A percentile compares a stretch with the other conserved stretches of the same genome.
phyloP scores from a whole-genome alignment of 2,797 vertebrate species.

The Spea hammondii region DNA sequence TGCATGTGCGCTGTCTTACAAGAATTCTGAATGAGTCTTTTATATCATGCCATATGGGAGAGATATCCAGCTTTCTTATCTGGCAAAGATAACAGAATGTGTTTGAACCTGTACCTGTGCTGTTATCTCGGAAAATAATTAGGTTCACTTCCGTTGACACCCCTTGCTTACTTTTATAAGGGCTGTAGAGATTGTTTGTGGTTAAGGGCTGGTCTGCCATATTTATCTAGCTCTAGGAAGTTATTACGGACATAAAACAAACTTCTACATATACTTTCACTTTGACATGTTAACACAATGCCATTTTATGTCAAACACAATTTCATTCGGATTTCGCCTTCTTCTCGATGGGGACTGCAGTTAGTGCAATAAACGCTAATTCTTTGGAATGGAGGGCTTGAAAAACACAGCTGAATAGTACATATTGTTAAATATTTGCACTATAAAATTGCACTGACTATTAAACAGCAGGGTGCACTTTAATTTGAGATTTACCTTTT shows the following conservation, averaged over 20 bases:
- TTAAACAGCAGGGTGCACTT: constrained; percentile 46
- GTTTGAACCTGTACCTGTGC: constrained; percentile 36
- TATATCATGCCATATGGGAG: constrained; percentile 19
- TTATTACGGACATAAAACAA: constrained; percentile 28
- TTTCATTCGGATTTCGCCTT: constrained; percentile 30
- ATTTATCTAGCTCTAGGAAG: constrained; percentile 38
- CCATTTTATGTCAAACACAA: not conserved
- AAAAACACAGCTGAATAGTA: constrained; percentile 42
- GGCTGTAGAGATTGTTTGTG: constrained; percentile 28
- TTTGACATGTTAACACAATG: constrained; percentile 8
- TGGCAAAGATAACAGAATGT: constrained; percentile 31
- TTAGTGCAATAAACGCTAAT: constrained; percentile 32
- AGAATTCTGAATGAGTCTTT: constrained; percentile 1
- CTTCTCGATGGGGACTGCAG: constrained; percentile 27
- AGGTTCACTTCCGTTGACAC: constrained; percentile 41
- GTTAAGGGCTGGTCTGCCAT: constrained; percentile 30
- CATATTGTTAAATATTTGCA: constrained; percentile 43
- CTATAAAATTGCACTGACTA: constrained; percentile 37
- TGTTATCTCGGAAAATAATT: constrained; percentile 39
- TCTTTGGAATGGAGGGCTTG: constrained; percentile 1
- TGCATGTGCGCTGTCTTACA: not conserved
- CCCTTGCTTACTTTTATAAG: constrained; percentile 25
- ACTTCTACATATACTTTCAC: constrained; percentile 32
- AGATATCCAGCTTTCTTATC: constrained; percentile 36
- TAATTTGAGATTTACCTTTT: constrained; percentile 52